Evolutionary conservation across 1,140 invertebrate species (phyloP), one percentile per base, ranked within the genome.

Genomic region (Gryllus bimaculatus): DNA sequence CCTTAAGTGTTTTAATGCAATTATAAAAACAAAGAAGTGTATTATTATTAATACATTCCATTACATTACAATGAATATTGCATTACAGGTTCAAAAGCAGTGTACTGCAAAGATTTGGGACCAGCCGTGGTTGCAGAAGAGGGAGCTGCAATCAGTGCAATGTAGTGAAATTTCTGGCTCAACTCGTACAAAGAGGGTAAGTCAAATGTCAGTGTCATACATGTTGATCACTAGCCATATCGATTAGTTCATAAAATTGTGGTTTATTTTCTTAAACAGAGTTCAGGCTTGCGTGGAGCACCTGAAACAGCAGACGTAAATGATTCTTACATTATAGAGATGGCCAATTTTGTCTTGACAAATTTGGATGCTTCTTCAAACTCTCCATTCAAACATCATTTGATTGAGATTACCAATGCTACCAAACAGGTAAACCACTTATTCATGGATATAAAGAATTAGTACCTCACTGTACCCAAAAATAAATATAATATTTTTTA

Each of bases 101-200:
- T 93, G 91, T 81, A 76, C 87, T 7, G 84, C 92, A 6, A 84
- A 84, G 13, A 83, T 91, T 73, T 90, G 87, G 88, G 89, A 91
- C 74, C 86, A 87, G 80, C 85, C 90, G 6, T 92, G 91, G 91
- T 8, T 89, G 7, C 84, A 89, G 1, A 84, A 87, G 66, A 82
- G 54, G 18, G 18, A 10, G 10, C 10, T 66, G 10, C 80, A 76
- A 12, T 54, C 80, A 74, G 73, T 80, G 13, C 80, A 80, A 73
- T 84, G 84, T 77, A 80, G 80, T 73, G 47, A 79, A 47, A 80
- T 8, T 76, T 21, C 18, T 54, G 10, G 13, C 21, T 8, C 78
- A 66, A 66, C 54, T 66, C 54, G 54, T 3, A 66, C 10, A 66
- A 66, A 66, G 7, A 66, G 54, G 54, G 54, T 66, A 3, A 13